These are phyloP conservation scores for Cebus imitator DNA, from an alignment of 2,113 vertebrate species.

Conservation along the genomic window DNA sequence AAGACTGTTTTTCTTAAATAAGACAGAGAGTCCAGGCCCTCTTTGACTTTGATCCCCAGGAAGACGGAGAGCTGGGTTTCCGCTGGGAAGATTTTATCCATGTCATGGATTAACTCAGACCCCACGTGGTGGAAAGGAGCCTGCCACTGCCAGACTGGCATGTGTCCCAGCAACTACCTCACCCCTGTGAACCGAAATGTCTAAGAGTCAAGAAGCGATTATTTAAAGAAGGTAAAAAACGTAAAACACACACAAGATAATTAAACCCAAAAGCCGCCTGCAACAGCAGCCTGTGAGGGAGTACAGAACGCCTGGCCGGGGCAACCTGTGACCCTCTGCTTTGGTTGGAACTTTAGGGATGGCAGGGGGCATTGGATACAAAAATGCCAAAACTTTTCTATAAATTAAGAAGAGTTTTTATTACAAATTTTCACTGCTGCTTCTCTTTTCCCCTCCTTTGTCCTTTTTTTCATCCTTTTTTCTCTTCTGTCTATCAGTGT, in stretches of 20 bases:
- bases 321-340: constrained; percentile 81
- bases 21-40: constrained; percentile 90
- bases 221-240: constrained; percentile 84
- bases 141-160: constrained; percentile 97
- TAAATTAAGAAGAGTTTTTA: constrained; percentile 83
- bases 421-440: constrained; percentile 87
- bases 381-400: constrained; percentile 87
- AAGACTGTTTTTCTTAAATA: too few relatives aligned
- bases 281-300: constrained; percentile 80
- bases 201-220: constrained; percentile 86
- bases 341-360: constrained; percentile 84
- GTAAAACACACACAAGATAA: constrained; percentile 66
- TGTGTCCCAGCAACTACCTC: constrained; percentile 99
- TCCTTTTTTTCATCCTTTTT: constrained; percentile 72
- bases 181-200: constrained; percentile 97
- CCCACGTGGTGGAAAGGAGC: constrained; percentile 99
- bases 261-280: constrained; percentile 81
- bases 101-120: constrained; percentile 98
- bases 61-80: constrained; percentile 98
- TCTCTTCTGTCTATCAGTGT: constrained; percentile 86
- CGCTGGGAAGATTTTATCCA: constrained; percentile 98
- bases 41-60: constrained; percentile 99
- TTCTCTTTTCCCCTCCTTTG: constrained; percentile 83
- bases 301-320: constrained; percentile 80
- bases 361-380: constrained; percentile 82